Percentiles rank a stretch among this genome's conserved stretches.
Conservation (phyloP, 2,888 invertebrate species). For the Homarus gammarus region DNA sequence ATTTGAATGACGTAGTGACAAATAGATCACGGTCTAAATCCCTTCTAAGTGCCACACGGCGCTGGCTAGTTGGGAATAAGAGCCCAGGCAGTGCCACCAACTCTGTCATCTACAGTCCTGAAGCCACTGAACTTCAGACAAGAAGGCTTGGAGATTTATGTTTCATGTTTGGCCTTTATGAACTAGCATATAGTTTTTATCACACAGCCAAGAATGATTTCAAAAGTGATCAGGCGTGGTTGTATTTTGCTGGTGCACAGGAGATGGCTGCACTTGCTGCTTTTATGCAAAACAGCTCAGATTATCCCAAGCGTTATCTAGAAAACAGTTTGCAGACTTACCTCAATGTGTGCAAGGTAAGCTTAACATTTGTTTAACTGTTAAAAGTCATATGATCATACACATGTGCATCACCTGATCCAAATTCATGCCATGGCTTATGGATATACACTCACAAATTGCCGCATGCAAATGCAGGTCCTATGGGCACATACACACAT, state of each 20-base stretch:
- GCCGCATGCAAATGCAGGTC: no score
- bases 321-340: conserved; percentile 74
- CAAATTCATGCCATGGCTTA: no score
- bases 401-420: no score
- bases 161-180: conserved; percentile 97
- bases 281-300: conserved; percentile 79
- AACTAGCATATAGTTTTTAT: conserved; percentile 91
- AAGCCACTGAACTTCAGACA: conserved; percentile 94
- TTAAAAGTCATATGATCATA: neutral
- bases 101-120: conserved; percentile 83
- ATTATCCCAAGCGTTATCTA: conserved; percentile 73
- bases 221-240: conserved; percentile 97
- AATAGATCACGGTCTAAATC: conserved; percentile 80
- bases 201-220: conserved; percentile 98
- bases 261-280: conserved; percentile 97
- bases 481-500: no score
- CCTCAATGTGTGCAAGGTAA: conserved; percentile 74
- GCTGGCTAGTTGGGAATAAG: conserved; percentile 96
- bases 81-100: conserved; percentile 84
- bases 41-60: conserved; percentile 94
- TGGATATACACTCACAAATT: no score
- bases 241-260: conserved; percentile 96
- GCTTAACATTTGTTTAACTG: neutral
- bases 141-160: conserved; percentile 96
- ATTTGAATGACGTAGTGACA: conserved; percentile 74